Conservation (phyloP, 2,888 invertebrate species). For the Gastrophysa polygoni region DNA sequence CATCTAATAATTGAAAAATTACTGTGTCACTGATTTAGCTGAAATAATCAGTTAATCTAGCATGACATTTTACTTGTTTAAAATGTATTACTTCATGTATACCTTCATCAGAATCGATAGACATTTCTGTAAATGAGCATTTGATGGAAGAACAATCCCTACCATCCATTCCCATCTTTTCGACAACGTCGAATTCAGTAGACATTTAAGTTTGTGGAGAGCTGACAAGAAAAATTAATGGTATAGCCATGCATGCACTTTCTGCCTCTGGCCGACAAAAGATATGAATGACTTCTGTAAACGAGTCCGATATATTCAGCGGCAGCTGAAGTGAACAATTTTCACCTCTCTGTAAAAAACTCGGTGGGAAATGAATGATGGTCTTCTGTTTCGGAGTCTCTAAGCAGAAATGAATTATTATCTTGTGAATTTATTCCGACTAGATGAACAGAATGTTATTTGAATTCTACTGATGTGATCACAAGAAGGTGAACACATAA, state of each 20-base stretch:
- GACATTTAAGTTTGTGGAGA: not conserved
- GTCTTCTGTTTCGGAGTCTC: not conserved
- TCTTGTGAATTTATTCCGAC: not conserved
- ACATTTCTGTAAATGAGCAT: not conserved
- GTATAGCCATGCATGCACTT: not conserved
- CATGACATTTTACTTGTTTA: too few relatives aligned
- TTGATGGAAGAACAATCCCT: not conserved
- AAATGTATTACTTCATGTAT: too few relatives aligned
- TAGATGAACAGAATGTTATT: not conserved
- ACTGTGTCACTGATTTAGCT: too few relatives aligned
- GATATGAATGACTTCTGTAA: not conserved
- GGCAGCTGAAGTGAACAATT: not conserved
- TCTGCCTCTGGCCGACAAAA: not conserved
- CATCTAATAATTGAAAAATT: too few relatives aligned
- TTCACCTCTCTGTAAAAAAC: not conserved
- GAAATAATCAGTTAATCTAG: too few relatives aligned
- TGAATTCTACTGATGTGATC: too few relatives aligned
- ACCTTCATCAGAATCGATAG: not conserved
- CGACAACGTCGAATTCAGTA: not conserved
- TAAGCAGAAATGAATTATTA: not conserved
- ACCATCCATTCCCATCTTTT: not conserved
- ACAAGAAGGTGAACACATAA: too few relatives aligned
- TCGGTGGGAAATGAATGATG: not conserved
- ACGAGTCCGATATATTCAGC: not conserved
- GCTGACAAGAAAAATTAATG: not conserved